Conservation (phyloP, 2,797 vertebrate species). For the Melanotaenia pygmaea region DNA sequence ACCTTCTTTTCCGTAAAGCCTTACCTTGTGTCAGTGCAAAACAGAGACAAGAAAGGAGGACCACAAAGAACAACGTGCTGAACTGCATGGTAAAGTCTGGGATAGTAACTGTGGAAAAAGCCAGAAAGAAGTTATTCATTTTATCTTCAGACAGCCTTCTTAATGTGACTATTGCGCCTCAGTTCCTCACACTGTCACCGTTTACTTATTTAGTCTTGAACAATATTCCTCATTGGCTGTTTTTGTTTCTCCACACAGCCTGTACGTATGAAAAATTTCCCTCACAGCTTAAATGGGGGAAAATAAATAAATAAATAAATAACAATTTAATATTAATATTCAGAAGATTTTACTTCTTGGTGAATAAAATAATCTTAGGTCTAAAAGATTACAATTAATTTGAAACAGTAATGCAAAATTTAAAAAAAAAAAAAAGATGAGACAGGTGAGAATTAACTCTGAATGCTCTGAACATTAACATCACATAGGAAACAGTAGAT, state of each 20-base stretch:
- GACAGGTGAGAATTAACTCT: no score
- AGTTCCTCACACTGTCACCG: background rate
- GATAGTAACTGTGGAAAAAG: constrained; percentile 36
- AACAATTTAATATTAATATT: no score
- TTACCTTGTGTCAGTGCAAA: constrained; percentile 79
- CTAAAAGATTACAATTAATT: background rate
- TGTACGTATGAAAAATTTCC: background rate
- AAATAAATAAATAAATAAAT: background rate
- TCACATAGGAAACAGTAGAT: no score
- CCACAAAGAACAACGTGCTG: constrained; percentile 58
- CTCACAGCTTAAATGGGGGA: background rate
- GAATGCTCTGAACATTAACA: background rate
- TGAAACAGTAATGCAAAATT: no score
- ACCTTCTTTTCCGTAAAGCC: background rate
- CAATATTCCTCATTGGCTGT: background rate
- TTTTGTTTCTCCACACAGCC: background rate
- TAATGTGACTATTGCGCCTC: background rate
- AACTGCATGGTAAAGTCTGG: constrained; percentile 70
- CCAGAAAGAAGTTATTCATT: constrained; percentile 3
- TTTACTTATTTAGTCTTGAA: constrained; percentile 37
- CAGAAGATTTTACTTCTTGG: background rate
- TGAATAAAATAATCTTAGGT: background rate
- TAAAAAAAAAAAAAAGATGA: background rate
- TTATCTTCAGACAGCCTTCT: constrained; percentile 46
- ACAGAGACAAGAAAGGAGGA: constrained; percentile 63